A percentile compares a stretch with the other conserved stretches of the same genome.
These are phyloP conservation scores for Aricia artaxerxes DNA, from an alignment of 2,888 invertebrate species.

Conservation along the genomic window DNA sequence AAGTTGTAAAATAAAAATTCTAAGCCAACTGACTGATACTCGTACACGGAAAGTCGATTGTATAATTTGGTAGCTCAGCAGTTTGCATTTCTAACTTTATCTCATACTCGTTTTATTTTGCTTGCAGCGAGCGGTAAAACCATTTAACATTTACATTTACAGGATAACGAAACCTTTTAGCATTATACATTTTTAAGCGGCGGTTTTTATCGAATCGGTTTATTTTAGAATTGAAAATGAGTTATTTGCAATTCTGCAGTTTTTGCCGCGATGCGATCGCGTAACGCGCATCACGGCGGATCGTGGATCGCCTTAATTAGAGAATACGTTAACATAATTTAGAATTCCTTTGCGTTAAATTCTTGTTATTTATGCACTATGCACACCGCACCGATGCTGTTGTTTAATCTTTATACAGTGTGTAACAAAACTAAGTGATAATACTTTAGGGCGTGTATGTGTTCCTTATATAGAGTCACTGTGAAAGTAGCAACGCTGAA, in stretches of 20 bases:
- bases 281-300: not conserved
- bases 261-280: not conserved
- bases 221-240: constrained; percentile 30
- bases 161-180: constrained; percentile 32
- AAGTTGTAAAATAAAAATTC: not conserved
- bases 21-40: not conserved
- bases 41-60: not conserved
- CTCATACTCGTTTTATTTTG: constrained; percentile 25
- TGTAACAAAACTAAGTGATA: no score
- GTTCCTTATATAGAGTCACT: no score
- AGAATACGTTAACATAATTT: constrained; percentile 21
- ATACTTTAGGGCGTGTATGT: no score
- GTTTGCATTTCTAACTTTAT: constrained; percentile 16
- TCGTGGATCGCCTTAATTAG: constrained; percentile 18
- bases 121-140: constrained; percentile 3
- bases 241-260: constrained; percentile 28
- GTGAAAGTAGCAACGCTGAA: no score
- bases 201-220: constrained; percentile 29
- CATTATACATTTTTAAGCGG: constrained; percentile 30
- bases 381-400: not conserved
- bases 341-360: not conserved
- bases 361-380: not conserved
- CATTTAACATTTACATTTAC: constrained; percentile 26
- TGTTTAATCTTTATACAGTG: no score
- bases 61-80: not conserved